Conservation (phyloP, 2,113 vertebrate genomes). For the Vidua macroura region DNA sequence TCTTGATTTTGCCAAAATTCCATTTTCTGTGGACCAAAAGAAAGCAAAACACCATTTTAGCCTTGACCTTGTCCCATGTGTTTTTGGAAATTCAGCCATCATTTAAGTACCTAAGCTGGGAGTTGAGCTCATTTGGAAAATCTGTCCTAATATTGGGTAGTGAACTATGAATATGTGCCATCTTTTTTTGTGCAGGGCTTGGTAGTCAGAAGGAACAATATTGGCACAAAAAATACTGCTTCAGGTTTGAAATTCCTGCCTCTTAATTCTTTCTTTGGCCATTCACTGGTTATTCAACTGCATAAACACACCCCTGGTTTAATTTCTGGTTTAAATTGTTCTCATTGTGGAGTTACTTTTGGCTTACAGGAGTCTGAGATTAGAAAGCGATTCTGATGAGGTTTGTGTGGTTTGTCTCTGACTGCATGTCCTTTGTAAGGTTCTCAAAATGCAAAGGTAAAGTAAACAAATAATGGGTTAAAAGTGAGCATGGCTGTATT, state of each 20-base stretch:
- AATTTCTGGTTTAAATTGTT: not conserved
- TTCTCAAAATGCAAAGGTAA: not conserved
- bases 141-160: not conserved
- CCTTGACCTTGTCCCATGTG: not conserved
- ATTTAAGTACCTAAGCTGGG: not conserved
- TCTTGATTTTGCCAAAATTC: not conserved
- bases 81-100: not conserved
- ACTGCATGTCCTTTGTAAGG: not conserved
- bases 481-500: not conserved
- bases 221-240: not conserved
- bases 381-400: not conserved
- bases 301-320: not conserved
- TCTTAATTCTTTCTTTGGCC: not conserved
- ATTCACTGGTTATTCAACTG: not conserved
- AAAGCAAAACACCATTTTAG: not conserved
- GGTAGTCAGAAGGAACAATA: not conserved
- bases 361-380: not conserved
- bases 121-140: not conserved
- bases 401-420: not conserved
- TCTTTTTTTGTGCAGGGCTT: not conserved
- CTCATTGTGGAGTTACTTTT: not conserved
- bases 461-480: not conserved
- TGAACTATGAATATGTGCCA: not conserved
- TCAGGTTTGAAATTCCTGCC: not conserved
- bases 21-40: not conserved